Base-by-base conservation (phyloP, 2,113 vertebrate genomes). In the Furnarius figulus region DNA sequence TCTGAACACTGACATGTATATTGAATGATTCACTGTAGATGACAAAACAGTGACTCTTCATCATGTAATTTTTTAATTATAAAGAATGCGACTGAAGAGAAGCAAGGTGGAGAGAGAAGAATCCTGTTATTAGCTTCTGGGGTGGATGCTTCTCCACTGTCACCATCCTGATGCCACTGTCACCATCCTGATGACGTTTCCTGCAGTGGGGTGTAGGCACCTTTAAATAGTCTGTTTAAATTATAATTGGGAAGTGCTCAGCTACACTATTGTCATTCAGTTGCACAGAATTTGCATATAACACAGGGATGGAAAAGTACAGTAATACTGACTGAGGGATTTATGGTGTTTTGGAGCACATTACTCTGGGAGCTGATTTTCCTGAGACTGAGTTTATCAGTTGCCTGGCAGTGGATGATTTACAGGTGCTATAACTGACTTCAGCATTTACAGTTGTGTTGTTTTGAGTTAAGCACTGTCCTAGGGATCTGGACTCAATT, bases 181-280 rank as follows among this genome's bases (percentile, higher is more conserved):
- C 68, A 37, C 86, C 79, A 16, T 89, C 67, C 39, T 52, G 40
- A 40, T 74, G 55, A 80, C 12, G 10, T 56, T 87, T 74, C 73
- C 61, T 85, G 67, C 59, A 58, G 50, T 79, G 77, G 71, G 74
- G 40, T 81, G 80, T 73, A 67, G 81, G 39, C 33, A 75, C 39
- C 72, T 93, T 87, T 83, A 93, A 87, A 87, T 85, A 94, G 71
- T 46, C 75, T 58, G 50, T 88, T 90, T 62, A 71, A 94, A 95
- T 49, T 77, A 49, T 59, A 68, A 73, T 88, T 56, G 66, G 58
- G 56, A 61, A 90, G 55, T 15, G 62, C 53, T 93, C 55, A n/a
- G 85, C 87, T 88, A 16, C 59, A 21, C 23, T 28, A 33, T 40
- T 14, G 0, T 59, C 65, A 82, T 87, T 82, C 66, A 73, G 10